Base-by-base conservation (phyloP, 2,113 vertebrate genomes). In the Sapayoa aenigma region DNA sequence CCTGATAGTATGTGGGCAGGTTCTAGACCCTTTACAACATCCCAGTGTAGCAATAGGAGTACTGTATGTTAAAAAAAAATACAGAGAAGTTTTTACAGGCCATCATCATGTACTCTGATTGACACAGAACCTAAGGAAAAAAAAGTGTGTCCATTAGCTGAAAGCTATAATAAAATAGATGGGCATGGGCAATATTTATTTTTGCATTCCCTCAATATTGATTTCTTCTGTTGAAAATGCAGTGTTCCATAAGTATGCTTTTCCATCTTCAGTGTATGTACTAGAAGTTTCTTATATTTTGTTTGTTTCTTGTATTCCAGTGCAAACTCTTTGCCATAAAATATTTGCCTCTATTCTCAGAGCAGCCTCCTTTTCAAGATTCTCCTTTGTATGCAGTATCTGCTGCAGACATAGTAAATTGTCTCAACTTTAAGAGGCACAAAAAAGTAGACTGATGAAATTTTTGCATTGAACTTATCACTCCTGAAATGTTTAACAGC, bases 301-400 rank as follows among this genome's bases (percentile, higher is more conserved):
- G 5, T 71, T 85, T 5, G 13, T 69, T 83, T 86, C 50, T 12
- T 46, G 21, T 35, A 52, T 68, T 72, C 8, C 59, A 46, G 24
- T 37, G 23, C 12, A 80, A 67, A 58, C 19, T 60, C 19, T 49
- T 55, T n/a, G 35, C 17, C 23, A 50, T 55, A 63, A 63, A 7
- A 0, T 15, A 16, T 46, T 62, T 5, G 0, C 20, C 12, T 77
- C 9, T 65, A 1, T 58, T 83, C 15, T 77, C 16, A 21, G 25
- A 55, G 49, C 5, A 24, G 3, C 1, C 2, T 52, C 24, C 47
- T 81, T 63, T 81, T 76, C 24, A 31, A 47, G 39, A 41, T 31
- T 59, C 8, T 67, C 31, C 46, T 88, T 73, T 84, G 50, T 50
- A 4, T 44, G 18, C 20, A 46, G 1, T 49, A 53, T 49, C 22